phyloP scores from a whole-genome alignment of 2,113 vertebrate species.

The Vidua chalybeata region DNA sequence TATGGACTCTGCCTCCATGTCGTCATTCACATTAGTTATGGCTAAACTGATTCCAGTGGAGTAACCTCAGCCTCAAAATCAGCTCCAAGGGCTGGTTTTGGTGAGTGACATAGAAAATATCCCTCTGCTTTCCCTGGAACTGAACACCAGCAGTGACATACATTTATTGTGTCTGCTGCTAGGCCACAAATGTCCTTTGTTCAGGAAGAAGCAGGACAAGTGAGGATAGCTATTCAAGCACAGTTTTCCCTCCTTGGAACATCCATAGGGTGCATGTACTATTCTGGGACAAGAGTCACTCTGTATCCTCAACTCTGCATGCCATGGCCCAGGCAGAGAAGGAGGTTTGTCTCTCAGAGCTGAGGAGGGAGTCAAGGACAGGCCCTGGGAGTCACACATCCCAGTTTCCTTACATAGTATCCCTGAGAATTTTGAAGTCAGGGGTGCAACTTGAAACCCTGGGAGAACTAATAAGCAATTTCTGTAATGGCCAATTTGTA shows the following conservation, averaged over 20 bases:
- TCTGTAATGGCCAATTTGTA: not conserved
- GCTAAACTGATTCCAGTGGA: accelerated
- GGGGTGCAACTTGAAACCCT: not conserved
- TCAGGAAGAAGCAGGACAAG: not conserved
- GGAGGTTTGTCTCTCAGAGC: not conserved
- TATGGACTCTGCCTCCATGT: not conserved
- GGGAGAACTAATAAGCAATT: constrained; percentile 17
- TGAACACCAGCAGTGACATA: not conserved
- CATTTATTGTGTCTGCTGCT: not conserved
- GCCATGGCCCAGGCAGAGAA: not conserved
- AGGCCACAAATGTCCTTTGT: not conserved
- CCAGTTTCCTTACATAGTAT: not conserved
- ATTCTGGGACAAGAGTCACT: not conserved
- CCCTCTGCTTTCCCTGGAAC: not conserved
- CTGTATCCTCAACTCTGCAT: not conserved
- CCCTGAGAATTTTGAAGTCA: not conserved
- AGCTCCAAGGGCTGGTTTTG: not conserved
- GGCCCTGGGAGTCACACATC: not conserved
- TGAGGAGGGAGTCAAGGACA: not conserved
- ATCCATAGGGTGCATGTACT: not conserved
- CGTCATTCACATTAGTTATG: not conserved
- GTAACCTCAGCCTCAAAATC: not conserved
- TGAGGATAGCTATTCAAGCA: not conserved
- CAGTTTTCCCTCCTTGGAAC: not conserved
- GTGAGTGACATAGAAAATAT: not conserved